These are phyloP conservation scores for Tokudaia muenninki DNA, from an alignment of 2,797 vertebrate genomes.

Conservation along the genomic window DNA sequence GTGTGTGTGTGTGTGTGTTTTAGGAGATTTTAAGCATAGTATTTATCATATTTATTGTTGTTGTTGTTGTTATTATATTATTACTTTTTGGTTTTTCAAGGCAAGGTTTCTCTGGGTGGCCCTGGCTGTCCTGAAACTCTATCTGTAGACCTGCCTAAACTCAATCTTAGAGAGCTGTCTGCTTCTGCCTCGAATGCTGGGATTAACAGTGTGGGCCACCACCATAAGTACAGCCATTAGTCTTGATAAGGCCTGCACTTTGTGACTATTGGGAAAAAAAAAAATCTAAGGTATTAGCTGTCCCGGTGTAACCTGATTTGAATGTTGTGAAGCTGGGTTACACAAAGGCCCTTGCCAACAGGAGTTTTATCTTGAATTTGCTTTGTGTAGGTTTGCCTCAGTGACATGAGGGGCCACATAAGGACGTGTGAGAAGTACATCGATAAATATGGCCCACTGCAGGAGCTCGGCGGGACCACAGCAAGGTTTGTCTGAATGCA, in stretches of 20 bases:
- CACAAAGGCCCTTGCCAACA: constrained; percentile 18
- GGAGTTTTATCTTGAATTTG: constrained; percentile 58
- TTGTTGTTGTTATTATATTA: background rate
- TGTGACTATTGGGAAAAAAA: background rate
- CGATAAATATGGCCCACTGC: constrained; percentile 81
- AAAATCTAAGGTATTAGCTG: background rate
- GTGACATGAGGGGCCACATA: constrained; percentile 86
- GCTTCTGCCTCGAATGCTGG: background rate
- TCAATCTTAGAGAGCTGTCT: background rate
- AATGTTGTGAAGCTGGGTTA: background rate
- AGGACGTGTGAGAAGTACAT: constrained; percentile 84
- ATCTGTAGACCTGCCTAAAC: background rate
- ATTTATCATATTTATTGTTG: too few species aligned
- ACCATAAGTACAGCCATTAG: background rate
- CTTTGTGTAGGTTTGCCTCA: constrained; percentile 83
- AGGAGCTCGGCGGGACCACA: constrained; percentile 77
- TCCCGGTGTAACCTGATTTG: background rate
- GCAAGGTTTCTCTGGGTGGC: background rate
- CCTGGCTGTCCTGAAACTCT: background rate
- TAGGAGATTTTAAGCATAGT: background rate
- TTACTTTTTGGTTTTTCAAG: background rate
- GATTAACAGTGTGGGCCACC: background rate
- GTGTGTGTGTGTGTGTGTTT: background rate
- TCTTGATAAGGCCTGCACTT: constrained; percentile 26
- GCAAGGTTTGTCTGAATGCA: constrained; percentile 77